Percentiles rank a stretch among this genome's conserved stretches.
These are phyloP conservation scores for Melangyna quadrimaculata DNA, from an alignment of 2,888 invertebrate species.

Conservation along the genomic window DNA sequence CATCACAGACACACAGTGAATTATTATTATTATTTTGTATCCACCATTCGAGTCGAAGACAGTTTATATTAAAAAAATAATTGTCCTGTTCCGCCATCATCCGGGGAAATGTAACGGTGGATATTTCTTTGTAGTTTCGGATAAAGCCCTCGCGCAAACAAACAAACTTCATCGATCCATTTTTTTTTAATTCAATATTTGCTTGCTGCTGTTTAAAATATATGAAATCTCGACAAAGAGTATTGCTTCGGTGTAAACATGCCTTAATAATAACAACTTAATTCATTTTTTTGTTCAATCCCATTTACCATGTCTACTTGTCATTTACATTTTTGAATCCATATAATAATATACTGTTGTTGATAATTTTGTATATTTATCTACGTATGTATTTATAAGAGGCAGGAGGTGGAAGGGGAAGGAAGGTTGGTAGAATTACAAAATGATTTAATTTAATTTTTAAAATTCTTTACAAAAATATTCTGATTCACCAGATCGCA, in stretches of 20 bases:
- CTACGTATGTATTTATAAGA: too few relatives aligned
- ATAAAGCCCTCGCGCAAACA: not conserved
- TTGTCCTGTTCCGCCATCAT: not conserved
- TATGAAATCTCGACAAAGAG: not conserved
- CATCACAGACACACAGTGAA: not conserved
- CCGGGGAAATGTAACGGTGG: not conserved
- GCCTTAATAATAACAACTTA: conserved; percentile 43
- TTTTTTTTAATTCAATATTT: not conserved
- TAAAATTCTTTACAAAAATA: conserved; percentile 16
- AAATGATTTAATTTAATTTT: conserved; percentile 44
- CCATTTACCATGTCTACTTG: not conserved
- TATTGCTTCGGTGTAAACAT: conserved; percentile 44
- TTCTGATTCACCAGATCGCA: not conserved
- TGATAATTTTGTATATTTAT: conserved; percentile 23
- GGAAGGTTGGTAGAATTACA: not conserved
- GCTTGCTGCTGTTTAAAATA: not conserved
- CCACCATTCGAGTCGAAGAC: too few relatives aligned
- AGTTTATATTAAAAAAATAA: not conserved
- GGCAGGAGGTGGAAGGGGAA: not conserved
- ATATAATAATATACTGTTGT: conserved; percentile 22
- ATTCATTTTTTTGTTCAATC: not conserved
- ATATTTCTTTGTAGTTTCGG: not conserved
- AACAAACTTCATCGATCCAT: not conserved
- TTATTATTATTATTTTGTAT: not conserved
- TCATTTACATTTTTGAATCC: conserved; percentile 41